These are phyloP conservation scores for Etheostoma spectabile DNA, from an alignment of 2,113 vertebrate genomes.

Conservation along the genomic window DNA sequence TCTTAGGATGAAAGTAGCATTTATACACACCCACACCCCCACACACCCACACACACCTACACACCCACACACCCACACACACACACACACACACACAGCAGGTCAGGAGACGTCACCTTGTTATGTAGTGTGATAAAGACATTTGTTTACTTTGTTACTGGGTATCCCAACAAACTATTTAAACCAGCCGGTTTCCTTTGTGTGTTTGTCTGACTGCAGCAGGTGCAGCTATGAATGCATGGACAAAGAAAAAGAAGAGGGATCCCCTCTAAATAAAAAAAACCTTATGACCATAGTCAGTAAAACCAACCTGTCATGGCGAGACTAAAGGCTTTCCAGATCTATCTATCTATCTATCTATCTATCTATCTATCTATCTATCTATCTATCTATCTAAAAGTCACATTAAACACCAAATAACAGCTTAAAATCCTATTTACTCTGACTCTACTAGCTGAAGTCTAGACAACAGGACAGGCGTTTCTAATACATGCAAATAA, in stretches of 20 bases:
- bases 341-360: too few relatives aligned
- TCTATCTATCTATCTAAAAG: too few relatives aligned
- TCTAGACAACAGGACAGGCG: background rate
- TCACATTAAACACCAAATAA: background rate
- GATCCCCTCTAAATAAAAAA: slow-evolving; percentile 6
- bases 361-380: too few relatives aligned
- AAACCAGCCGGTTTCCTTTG: background rate
- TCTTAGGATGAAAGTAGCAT: too few relatives aligned
- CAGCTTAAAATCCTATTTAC: background rate
- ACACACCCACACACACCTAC: slow-evolving; percentile 8
- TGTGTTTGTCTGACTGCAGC: background rate
- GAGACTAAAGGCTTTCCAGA: too few relatives aligned
- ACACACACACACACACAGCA: background rate
- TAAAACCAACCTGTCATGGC: too few relatives aligned
- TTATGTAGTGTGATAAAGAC: background rate
- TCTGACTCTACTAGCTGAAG: too few relatives aligned
- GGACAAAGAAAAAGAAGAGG: slow-evolving; percentile 2
- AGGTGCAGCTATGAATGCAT: background rate
- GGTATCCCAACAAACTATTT: background rate
- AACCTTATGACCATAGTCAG: background rate
- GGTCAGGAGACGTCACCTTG: background rate
- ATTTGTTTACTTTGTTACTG: slow-evolving; percentile 16
- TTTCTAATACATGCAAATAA: slow-evolving; percentile 55
- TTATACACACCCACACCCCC: slow-evolving; percentile 34
- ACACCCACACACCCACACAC: slow-evolving; percentile 43